A percentile compares a stretch with the other conserved stretches of the same genome.
Evolutionary conservation across 2,888 invertebrate species (phyloP).

Genomic region (Sarcophaga caerulescens): DNA sequence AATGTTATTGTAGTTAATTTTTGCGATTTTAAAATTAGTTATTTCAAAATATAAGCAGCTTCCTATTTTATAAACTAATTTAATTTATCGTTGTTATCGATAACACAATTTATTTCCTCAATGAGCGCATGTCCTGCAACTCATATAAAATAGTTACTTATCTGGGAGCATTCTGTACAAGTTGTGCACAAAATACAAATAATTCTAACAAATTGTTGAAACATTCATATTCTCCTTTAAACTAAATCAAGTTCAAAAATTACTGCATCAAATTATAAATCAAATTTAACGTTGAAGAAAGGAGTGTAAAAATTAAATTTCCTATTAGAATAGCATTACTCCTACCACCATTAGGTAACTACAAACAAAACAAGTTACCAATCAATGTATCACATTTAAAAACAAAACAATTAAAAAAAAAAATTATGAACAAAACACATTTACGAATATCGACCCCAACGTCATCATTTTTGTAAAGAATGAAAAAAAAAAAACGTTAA

Average conservation of each 20-base stretch:
- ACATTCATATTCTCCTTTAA: neutral
- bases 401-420: neutral
- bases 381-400: neutral
- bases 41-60: neutral
- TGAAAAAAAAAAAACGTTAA: neutral
- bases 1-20: too few relatives aligned
- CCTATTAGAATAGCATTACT: neutral
- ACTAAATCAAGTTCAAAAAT: neutral
- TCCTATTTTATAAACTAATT: neutral
- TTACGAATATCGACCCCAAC: neutral
- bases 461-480: neutral
- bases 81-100: neutral
- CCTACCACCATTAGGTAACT: conserved; percentile 1
- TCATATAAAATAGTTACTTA: conserved; percentile 59
- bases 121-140: conserved; percentile 54
- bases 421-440: neutral
- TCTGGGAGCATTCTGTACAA: conserved; percentile 60
- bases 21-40: neutral
- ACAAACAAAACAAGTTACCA: neutral
- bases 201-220: conserved; percentile 58
- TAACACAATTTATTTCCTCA: neutral
- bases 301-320: neutral
- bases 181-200: conserved; percentile 51
- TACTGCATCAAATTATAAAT: neutral
- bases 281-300: neutral